Percentiles rank a stretch among this genome's conserved stretches.
These are phyloP conservation scores for Yponomeuta sedellus DNA, from an alignment of 2,888 invertebrate genomes.

Conservation along the genomic window DNA sequence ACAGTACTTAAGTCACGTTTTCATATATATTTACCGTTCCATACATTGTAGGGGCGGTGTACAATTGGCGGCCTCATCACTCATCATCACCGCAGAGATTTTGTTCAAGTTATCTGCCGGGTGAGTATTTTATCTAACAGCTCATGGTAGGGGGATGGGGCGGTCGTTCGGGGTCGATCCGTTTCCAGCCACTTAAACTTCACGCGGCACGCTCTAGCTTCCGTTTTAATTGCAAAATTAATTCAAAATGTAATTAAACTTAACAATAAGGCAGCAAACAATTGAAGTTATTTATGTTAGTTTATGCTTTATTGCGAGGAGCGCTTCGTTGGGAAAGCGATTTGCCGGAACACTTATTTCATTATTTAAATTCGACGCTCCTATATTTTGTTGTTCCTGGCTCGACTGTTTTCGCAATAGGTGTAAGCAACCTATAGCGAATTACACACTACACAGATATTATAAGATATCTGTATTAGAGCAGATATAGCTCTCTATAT, in stretches of 20 bases:
- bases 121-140: background rate
- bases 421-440: too few relatives aligned
- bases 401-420: too few relatives aligned
- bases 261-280: conserved; percentile 78
- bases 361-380: background rate
- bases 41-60: too few relatives aligned
- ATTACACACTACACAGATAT: too few relatives aligned
- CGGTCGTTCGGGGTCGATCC: conserved; percentile 57
- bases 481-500: too few relatives aligned
- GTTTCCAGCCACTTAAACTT: conserved; percentile 77
- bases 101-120: too few relatives aligned
- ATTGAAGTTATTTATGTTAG: conserved; percentile 78
- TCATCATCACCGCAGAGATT: too few relatives aligned
- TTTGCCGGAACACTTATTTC: conserved; percentile 29
- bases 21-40: too few relatives aligned
- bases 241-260: conserved; percentile 79
- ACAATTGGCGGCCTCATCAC: too few relatives aligned
- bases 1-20: too few relatives aligned
- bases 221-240: conserved; percentile 79
- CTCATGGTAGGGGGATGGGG: conserved; percentile 23
- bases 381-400: background rate
- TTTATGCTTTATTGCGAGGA: conserved; percentile 70
- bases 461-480: too few relatives aligned
- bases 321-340: conserved; percentile 46
- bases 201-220: conserved; percentile 76